Base-by-base conservation (phyloP, 2,797 vertebrate species). In the Philypnodon macrostomus region DNA sequence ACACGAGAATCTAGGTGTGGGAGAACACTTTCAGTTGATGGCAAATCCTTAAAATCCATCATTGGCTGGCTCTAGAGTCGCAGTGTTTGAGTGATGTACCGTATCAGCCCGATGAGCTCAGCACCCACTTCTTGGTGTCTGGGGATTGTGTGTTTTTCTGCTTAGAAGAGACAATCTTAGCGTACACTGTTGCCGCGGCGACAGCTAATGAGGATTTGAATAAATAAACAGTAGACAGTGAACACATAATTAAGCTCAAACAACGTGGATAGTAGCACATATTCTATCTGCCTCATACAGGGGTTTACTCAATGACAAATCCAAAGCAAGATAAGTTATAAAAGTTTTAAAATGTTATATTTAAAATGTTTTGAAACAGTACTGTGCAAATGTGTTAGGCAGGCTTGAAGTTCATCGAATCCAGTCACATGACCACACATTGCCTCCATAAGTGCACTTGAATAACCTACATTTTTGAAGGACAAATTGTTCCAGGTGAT, bases 21-120 rank as follows among this genome's bases (percentile, higher is more conserved):
- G 47, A 52, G 54, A 55, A 57, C 34, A 47, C 51, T 47, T 62
- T 61, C 47, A 36, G 54, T 15, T 55, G 62, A 70, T 63, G 58
- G 51, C 34, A 66, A 70, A 63, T 59, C 61, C 52, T 73, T 70
- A 59, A 67, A 72, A 65, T 54, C 50, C 56, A 64, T 70, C 63
- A 56, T 37, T 58, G 44, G 48, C 53, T 48, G 47, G 50, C 47
- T 73, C 57, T 40, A 12, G 48, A 63, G 63, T 56, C 41, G 56
- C 38, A 53, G 30, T 53, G 54, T 44, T 18, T 31, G 32, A 41
- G 31, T 52, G 48, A 30, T 44, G 33, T 62, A 58, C 34, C 2
- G 23, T 59, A 55, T 55, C 65, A 49, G 47, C 54, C 65, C 47
- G 36, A 48, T 56, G 52, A 60, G 40, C 61, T 50, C 47, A 34